phyloP scores from a whole-genome alignment of 1,140 invertebrate species.

The Camponotus pennsylvanicus region DNA sequence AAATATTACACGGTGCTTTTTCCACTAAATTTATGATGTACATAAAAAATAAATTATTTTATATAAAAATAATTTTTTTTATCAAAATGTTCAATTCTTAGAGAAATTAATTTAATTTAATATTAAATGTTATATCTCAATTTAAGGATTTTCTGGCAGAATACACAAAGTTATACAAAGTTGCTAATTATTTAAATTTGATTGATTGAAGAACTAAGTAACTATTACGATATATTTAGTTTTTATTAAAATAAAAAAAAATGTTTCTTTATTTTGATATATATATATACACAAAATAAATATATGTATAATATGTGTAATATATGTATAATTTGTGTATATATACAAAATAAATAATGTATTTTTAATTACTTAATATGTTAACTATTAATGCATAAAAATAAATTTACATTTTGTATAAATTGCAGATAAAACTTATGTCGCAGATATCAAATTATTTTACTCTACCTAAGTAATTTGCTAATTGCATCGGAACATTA shows the following conservation, averaged over 20 bases:
- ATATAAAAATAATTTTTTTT: not conserved
- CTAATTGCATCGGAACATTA: constrained; percentile 48
- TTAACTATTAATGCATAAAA: not conserved
- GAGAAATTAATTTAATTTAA: not conserved
- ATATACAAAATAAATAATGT: too few species aligned
- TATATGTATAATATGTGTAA: too few species aligned
- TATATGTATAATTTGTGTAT: too few species aligned
- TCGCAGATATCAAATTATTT: constrained; percentile 6
- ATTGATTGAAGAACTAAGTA: not conserved
- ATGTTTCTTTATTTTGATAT: not conserved
- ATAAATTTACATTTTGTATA: constrained; percentile 25
- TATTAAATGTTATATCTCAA: not conserved
- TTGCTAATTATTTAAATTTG: not conserved
- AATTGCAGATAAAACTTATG: constrained; percentile 31
- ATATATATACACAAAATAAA: too few species aligned
- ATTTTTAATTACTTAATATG: too few species aligned
- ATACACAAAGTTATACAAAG: not conserved
- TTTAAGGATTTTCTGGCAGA: not conserved
- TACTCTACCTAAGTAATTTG: constrained; percentile 32
- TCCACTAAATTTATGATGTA: too few species aligned
- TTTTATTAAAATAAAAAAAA: not conserved
- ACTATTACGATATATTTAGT: not conserved
- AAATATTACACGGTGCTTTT: not conserved
- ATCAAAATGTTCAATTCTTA: not conserved
- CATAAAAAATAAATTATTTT: too few species aligned